These are phyloP conservation scores for Tachycineta bicolor DNA, from an alignment of 2,113 vertebrate genomes.

Conservation along the genomic window DNA sequence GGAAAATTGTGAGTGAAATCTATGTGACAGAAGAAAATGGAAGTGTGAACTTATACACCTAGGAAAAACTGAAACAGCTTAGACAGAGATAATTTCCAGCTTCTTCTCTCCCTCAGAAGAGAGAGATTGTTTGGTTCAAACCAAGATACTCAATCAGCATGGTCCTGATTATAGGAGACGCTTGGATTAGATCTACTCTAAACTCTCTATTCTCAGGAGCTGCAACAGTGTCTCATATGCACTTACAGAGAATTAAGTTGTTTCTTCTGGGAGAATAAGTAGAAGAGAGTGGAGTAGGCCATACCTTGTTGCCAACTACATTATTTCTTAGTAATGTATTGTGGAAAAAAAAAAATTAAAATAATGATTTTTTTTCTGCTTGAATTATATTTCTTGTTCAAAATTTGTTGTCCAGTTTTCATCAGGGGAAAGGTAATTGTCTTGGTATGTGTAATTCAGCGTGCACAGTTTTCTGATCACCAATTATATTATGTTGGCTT, in stretches of 20 bases:
- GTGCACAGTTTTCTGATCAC: neutral
- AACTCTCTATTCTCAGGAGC: neutral
- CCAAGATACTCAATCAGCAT: neutral
- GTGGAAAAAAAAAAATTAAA: neutral
- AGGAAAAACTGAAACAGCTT: neutral
- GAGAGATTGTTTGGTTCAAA: neutral
- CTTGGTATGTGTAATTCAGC: neutral
- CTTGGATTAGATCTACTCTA: neutral
- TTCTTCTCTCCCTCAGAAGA: neutral
- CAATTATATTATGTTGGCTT: neutral
- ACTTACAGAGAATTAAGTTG: neutral
- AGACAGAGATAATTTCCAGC: neutral
- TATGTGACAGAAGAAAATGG: neutral
- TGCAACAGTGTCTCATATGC: neutral
- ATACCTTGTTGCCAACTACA: neutral
- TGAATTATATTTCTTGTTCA: neutral
- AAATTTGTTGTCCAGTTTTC: neutral
- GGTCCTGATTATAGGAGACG: neutral
- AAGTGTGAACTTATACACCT: neutral
- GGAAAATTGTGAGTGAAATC: slow-evolving; percentile 2
- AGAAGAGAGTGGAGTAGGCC: neutral
- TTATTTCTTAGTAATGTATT: neutral
- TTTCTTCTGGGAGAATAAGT: neutral
- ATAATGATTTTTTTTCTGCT: neutral
- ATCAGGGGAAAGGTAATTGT: neutral